Conservation (phyloP, 2,113 vertebrate species). For the Carassius gibelio region DNA sequence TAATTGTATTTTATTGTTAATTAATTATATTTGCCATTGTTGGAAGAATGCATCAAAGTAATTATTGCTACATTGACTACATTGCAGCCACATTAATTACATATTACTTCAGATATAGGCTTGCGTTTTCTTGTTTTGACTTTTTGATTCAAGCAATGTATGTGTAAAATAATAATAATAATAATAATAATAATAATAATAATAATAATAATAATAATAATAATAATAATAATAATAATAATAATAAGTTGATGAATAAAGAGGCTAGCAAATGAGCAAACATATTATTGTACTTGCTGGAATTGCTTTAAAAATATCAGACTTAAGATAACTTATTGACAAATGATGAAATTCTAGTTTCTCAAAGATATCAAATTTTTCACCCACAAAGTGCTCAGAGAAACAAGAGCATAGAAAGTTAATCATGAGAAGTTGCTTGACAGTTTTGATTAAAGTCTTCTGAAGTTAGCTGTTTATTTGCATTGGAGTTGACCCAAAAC, state of each 20-base stretch:
- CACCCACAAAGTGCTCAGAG: not conserved
- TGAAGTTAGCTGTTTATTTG: constrained; percentile 48
- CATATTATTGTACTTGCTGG: not conserved
- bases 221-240: not conserved
- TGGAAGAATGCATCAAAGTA: not conserved
- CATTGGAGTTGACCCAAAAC: constrained; percentile 53
- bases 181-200: too few relatives aligned
- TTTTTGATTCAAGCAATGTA: not conserved
- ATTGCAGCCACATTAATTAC: not conserved
- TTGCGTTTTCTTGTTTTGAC: not conserved
- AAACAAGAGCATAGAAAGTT: not conserved
- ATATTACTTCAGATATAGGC: not conserved
- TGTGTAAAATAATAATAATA: too few relatives aligned
- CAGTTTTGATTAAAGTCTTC: constrained; percentile 51
- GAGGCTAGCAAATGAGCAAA: not conserved
- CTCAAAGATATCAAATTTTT: not conserved
- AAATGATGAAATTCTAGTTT: constrained; percentile 10
- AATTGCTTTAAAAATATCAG: not conserved
- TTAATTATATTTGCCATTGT: not conserved
- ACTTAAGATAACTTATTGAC: not conserved
- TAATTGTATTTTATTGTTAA: not conserved
- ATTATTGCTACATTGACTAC: not conserved
- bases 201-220: too few relatives aligned
- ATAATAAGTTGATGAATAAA: not conserved
- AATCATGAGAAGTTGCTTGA: not conserved